Base-by-base conservation (phyloP, 2,113 vertebrate genomes). In the Clupea harengus region DNA sequence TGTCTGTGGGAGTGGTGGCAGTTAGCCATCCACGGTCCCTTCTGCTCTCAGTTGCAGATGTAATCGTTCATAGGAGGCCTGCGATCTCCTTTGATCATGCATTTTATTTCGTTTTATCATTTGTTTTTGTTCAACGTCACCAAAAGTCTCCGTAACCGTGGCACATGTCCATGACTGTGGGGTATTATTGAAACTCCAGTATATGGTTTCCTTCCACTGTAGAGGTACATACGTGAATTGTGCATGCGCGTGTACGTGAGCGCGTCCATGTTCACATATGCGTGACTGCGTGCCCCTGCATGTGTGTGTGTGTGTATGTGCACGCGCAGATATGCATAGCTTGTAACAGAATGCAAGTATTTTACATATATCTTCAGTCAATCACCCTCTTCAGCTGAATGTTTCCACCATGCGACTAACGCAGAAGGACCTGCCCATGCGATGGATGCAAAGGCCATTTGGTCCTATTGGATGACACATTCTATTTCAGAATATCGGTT, bases 401-500 rank as follows among this genome's bases (percentile, higher is more conserved):
- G 72, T 78, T 32, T 78, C 72, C 32, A 39, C 72, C 72, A 44
- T 39, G 72, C 72, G 72, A 13, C 72, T 39, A 15, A 44, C 72
- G 72, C 72, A 78, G 72, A 39, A 39, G 39, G 13, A 78, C 28
- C 72, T 78, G 8, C 32, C 32, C 72, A 72, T 39, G 72, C 72
- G 44, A 32, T 78, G 72, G 15, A 78, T 78, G 72, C 20, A 78
- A 78, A 78, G 72, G 72, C 72, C 72, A 32, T 78, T 78, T 78
- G 72, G 72, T 32, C 47, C 81, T 84, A 84, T 84, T 84, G 67
- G 50, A 78, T 84, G 32, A 75, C 64, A 39, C 10, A 84, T 78
- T 75, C 22, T 78, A 50, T 78, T 78, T 84, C 67, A 78, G 67
- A 84, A 78, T 84, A 78, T n/a, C 45, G 45, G 67, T 84, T 78